A percentile compares a stretch with the other conserved stretches of the same genome.
Conservation (phyloP, 2,113 vertebrate species). For the Pygoscelis antarcticus region DNA sequence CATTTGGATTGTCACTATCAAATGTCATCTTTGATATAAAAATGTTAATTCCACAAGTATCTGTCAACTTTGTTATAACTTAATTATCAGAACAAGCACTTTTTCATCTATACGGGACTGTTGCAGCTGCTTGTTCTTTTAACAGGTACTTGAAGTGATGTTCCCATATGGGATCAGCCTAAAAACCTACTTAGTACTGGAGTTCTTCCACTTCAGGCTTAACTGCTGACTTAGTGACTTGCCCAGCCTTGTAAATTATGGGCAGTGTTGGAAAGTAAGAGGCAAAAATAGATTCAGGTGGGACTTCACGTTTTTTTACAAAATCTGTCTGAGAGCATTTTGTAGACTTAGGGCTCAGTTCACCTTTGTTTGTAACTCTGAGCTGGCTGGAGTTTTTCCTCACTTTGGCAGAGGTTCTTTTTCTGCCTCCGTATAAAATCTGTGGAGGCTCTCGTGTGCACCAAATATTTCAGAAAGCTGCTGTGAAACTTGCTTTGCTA, state of each 20-base stretch:
- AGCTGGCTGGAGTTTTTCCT: neutral
- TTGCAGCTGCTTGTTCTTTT: neutral
- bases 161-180: neutral
- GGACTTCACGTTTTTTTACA: rapidly evolving
- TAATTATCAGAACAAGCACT: neutral
- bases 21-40: slow-evolving; percentile 41
- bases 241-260: neutral
- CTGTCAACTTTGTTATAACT: neutral
- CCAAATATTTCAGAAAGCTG: neutral
- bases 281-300: neutral
- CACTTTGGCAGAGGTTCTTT: neutral
- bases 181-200: neutral
- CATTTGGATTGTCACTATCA: neutral
- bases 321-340: neutral
- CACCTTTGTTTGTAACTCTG: neutral
- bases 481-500: neutral
- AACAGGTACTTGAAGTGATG: neutral
- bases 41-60: neutral
- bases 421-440: neutral
- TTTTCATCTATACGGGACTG: neutral
- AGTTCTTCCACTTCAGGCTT: neutral
- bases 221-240: neutral
- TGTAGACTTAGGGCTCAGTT: neutral
- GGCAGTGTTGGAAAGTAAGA: neutral
- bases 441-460: neutral